Base-by-base conservation (phyloP, 92 coral and sea anemone genomes). In the Palythoa grandiflora region DNA sequence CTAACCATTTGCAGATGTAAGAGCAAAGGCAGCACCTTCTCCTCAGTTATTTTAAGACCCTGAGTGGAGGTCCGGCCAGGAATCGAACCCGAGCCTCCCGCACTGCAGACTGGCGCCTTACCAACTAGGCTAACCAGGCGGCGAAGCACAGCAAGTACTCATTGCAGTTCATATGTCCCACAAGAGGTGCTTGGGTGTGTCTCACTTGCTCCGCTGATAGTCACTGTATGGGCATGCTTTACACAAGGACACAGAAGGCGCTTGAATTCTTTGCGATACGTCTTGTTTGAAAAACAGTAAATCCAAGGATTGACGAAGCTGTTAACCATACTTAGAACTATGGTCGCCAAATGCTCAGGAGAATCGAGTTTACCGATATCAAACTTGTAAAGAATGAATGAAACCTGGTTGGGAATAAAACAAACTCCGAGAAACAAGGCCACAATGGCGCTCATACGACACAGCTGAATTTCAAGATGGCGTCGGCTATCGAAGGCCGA, bases 391-490 rank as follows among this genome's bases (percentile, higher is more conserved):
- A 74, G 79, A 44, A 74, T n/a, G 38, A 44, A 74, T n/a, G 57
- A 47, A n/a, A 74, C 17, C 79, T 74, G 79, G 37, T 74, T 74
- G 16, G 79, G 79, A 17, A 74, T 74, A 36, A 44, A 74, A 47
- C 79, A 74, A 20, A 74, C 53, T 13, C 59, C 59, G 40, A 74
- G 79, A 6, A 74, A 39, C 0, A 74, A 5, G 1, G 79, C 79
- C 17, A 47, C 57, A 44, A 74, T 47, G 55, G 55, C 79, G 79
- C 79, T 44, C 79, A 74, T 74, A 20, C 59, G 79, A 14, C 55
- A 47, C 7, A 74, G 57, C 55, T 74, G 57, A 74, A 44, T 17
- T 36, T 74, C 79, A 39, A 73, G 53, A 73, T 73, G 53, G 44
- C 8, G 77, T 47, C 77, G 50, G 13, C 52, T 73, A 19, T 73